phyloP scores from a whole-genome alignment of 2,113 vertebrate species.

The Hippocampus zosterae region DNA sequence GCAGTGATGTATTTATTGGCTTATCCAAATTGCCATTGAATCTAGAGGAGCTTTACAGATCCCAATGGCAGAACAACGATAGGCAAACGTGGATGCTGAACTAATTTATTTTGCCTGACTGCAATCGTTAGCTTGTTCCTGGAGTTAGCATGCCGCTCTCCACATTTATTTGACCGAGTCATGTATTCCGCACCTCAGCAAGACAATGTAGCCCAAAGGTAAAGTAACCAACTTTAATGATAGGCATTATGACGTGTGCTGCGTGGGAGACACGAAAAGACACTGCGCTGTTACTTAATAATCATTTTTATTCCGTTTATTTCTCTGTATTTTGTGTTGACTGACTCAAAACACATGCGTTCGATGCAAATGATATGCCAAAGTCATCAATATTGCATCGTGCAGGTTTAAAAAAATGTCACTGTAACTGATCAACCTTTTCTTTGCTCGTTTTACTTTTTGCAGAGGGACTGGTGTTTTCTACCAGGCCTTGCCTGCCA shows the following conservation, averaged over 20 bases:
- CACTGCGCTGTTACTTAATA: neutral
- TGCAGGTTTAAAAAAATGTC: no score
- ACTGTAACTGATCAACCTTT: neutral
- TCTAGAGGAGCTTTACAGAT: neutral
- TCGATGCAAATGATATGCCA: neutral
- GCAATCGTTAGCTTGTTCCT: neutral
- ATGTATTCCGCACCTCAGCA: neutral
- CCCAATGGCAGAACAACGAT: neutral
- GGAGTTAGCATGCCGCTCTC: neutral
- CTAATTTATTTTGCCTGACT: neutral
- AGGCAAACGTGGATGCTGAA: neutral
- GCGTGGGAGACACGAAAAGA: neutral
- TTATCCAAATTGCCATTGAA: neutral
- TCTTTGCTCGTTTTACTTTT: conserved; percentile 29
- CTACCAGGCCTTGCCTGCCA: conserved; percentile 82
- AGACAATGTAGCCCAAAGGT: conserved; percentile 25
- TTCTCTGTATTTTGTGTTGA: neutral
- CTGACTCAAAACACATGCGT: neutral
- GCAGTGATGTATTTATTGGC: neutral
- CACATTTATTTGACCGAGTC: neutral
- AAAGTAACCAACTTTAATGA: neutral
- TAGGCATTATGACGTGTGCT: neutral
- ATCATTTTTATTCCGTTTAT: no score
- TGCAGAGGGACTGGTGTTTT: conserved; percentile 80
- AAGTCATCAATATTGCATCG: neutral